Conservation (phyloP, 2,888 invertebrate species). For the Tiliacea citrago region DNA sequence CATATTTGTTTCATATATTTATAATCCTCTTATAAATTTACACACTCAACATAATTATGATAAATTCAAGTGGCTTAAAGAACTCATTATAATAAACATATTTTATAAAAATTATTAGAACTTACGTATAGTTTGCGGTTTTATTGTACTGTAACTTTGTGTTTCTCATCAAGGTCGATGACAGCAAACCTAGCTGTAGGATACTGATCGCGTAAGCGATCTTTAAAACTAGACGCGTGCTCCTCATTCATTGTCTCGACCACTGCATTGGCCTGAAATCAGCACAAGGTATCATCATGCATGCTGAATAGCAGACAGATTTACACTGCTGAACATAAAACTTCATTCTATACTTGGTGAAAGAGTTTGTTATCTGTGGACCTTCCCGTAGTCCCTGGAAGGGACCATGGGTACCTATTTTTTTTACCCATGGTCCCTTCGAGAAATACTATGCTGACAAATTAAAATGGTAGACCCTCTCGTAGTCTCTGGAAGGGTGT, state of each 20-base stretch:
- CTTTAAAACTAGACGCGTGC: slow-evolving; percentile 80
- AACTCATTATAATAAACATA: not conserved
- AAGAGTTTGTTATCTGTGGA: too few species aligned
- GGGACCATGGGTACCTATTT: too few species aligned
- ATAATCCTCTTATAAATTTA: slow-evolving; percentile 40
- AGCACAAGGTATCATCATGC: slow-evolving; percentile 12
- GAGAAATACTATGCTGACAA: too few species aligned
- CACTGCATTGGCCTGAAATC: slow-evolving; percentile 84
- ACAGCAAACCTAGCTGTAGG: slow-evolving; percentile 81
- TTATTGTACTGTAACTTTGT: slow-evolving; percentile 70
- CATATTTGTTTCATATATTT: slow-evolving; percentile 44
- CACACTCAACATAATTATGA: slow-evolving; percentile 9
- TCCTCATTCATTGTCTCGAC: slow-evolving; percentile 85
- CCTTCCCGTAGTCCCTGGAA: too few species aligned
- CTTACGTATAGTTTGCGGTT: not conserved
- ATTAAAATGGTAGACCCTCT: too few species aligned
- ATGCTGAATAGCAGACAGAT: slow-evolving; percentile 5
- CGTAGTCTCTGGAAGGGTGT: too few species aligned
- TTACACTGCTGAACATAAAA: not conserved
- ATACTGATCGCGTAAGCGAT: slow-evolving; percentile 78
- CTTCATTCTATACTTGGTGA: not conserved
- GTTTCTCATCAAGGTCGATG: slow-evolving; percentile 80
- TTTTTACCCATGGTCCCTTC: too few species aligned
- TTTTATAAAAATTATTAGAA: not conserved
- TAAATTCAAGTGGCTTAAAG: not conserved